Percentiles rank a stretch among this genome's conserved stretches.
phyloP scores from a whole-genome alignment of 2,797 vertebrate species.

The Channa striata region DNA sequence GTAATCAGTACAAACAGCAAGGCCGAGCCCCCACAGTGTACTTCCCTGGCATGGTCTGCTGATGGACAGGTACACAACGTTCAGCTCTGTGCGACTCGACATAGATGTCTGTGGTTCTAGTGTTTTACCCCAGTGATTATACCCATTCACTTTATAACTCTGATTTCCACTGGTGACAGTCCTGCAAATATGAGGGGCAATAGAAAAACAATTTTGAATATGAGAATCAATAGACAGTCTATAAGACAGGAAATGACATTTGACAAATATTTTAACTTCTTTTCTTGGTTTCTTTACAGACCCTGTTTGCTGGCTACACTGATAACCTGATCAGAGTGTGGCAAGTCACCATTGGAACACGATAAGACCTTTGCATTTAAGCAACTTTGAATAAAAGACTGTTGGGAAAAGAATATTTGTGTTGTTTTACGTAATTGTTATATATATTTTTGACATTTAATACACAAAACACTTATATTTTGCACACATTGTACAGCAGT shows the following conservation, averaged over 20 bases:
- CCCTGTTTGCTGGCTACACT: constrained; percentile 96
- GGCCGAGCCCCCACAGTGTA: constrained; percentile 94
- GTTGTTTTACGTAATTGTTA: constrained; percentile 16
- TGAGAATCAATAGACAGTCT: too few relatives aligned
- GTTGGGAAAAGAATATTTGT: constrained; percentile 68
- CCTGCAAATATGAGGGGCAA: constrained; percentile 89
- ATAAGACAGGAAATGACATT: too few relatives aligned
- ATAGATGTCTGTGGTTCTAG: neutral
- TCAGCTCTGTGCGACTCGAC: neutral
- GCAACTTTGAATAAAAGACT: constrained; percentile 83
- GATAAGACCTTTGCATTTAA: constrained; percentile 83
- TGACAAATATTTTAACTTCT: neutral
- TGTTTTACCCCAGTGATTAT: constrained; percentile 81
- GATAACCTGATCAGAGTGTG: constrained; percentile 98
- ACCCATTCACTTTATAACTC: constrained; percentile 79
- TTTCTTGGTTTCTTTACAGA: constrained; percentile 77
- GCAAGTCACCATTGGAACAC: constrained; percentile 97
- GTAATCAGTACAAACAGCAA: constrained; percentile 98
- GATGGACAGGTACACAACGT: constrained; percentile 91
- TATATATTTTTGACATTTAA: neutral
- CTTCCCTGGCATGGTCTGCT: constrained; percentile 94
- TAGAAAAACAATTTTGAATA: neutral
- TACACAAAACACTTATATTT: neutral
- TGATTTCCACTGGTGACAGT: constrained; percentile 83
- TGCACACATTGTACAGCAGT: neutral